Conservation (phyloP, 1,140 invertebrate genomes). For the Drosophila obscura region DNA sequence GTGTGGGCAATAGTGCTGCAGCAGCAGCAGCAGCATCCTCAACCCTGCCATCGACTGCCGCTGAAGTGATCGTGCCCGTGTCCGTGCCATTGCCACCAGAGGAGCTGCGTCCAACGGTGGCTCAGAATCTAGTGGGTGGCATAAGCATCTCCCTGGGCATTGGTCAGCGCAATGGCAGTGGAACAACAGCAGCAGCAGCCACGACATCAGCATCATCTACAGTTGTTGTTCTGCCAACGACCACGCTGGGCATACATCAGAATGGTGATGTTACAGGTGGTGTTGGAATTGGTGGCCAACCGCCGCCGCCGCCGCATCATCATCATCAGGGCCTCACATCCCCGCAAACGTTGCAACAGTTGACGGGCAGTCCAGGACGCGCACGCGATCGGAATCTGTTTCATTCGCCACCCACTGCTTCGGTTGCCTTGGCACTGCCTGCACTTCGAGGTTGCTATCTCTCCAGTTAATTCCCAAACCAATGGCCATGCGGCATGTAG, state of each 20-base stretch:
- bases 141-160: conserved; percentile 80
- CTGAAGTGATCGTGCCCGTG: conserved; percentile 5
- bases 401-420: conserved; percentile 71
- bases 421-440: conserved; percentile 72
- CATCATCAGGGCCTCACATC: conserved; percentile 38
- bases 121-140: conserved; percentile 75
- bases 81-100: conserved; percentile 31
- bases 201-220: conserved; percentile 24
- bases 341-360: conserved; percentile 79
- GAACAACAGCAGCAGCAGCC: conserved; percentile 23
- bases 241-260: conserved; percentile 42
- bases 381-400: conserved; percentile 83
- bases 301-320: neutral
- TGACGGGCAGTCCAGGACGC: conserved; percentile 81
- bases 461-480: conserved; percentile 1
- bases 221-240: conserved; percentile 25
- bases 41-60: conserved; percentile 9
- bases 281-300: conserved; percentile 1
- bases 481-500: conserved; percentile 7
- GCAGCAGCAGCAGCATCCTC: conserved; percentile 42
- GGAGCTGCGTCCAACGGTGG: conserved; percentile 60
- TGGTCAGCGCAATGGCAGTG: conserved; percentile 68
- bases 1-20: conserved; percentile 67
- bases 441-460: conserved; percentile 79
- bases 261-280: conserved; percentile 35